Evolutionary conservation across 53 echinoderm and acorn worm species (phyloP).

Genomic region (Arbacia lixula): DNA sequence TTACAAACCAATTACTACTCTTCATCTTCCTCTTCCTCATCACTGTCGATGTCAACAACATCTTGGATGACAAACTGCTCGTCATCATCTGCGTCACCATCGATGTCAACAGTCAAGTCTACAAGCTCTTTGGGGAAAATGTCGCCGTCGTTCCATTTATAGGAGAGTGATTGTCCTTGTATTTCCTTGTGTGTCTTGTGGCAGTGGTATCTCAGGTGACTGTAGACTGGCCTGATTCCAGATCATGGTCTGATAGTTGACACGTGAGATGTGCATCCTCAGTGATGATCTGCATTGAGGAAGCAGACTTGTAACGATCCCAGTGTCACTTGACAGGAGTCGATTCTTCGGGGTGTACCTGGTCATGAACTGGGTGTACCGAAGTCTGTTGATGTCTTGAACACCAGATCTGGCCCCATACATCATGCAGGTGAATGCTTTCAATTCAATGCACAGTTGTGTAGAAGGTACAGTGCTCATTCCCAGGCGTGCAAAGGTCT

Average conservation of each 20-base stretch:
- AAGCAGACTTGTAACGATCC: conserved; percentile 57
- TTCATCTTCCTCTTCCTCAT: too few relatives aligned
- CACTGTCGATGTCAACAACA: too few relatives aligned
- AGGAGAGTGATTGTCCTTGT: conserved; percentile 26
- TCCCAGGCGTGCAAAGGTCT: conserved; percentile 25
- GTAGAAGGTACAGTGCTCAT: conserved; percentile 12
- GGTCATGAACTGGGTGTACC: conserved; percentile 55
- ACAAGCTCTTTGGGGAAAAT: conserved; percentile 47
- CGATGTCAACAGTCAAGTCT: conserved; percentile 36
- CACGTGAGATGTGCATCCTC: conserved; percentile 54
- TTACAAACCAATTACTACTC: too few relatives aligned
- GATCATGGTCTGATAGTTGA: conserved; percentile 51
- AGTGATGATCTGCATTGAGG: conserved; percentile 57
- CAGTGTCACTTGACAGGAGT: conserved; percentile 56
- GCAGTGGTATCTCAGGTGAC: conserved; percentile 44
- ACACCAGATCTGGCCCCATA: conserved; percentile 46
- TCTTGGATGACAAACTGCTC: too few relatives aligned
- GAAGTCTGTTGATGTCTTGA: conserved; percentile 47
- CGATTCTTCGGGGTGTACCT: conserved; percentile 56
- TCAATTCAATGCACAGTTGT: conserved; percentile 35
- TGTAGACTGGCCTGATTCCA: conserved; percentile 43
- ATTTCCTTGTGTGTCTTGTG: conserved; percentile 28
- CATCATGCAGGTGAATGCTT: conserved; percentile 54
- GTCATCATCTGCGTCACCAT: too few relatives aligned
- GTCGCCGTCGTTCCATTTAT: conserved; percentile 47